A percentile compares a stretch with the other conserved stretches of the same genome.
Conservation (phyloP, 2,888 invertebrate genomes). For the Hypolimnas misippus region DNA sequence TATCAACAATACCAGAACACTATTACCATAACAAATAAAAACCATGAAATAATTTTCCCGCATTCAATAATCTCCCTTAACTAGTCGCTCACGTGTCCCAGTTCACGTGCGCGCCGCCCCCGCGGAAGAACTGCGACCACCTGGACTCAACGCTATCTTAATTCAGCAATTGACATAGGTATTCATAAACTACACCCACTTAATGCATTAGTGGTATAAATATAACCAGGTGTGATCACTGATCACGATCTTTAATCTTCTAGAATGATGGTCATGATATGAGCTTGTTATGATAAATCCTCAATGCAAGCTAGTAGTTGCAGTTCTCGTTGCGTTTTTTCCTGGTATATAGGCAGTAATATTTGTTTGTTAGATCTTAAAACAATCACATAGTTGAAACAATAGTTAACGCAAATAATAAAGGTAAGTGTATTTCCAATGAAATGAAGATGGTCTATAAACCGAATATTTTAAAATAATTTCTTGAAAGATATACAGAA, state of each 20-base stretch:
- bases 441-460: too few species aligned
- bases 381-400: too few species aligned
- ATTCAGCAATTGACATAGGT: conserved; percentile 50
- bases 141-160: conserved; percentile 45
- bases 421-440: too few species aligned
- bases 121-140: conserved; percentile 48
- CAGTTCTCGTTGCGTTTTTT: background rate
- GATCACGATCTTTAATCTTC: conserved; percentile 25
- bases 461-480: too few species aligned
- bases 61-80: conserved; percentile 6
- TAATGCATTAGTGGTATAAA: conserved; percentile 31
- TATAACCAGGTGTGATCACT: conserved; percentile 18
- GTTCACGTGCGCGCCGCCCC: conserved; percentile 46
- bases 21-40: background rate
- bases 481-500: too few species aligned
- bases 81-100: conserved; percentile 6
- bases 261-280: background rate
- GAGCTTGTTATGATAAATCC: background rate
- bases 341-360: background rate
- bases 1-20: background rate
- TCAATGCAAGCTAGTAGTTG: background rate
- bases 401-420: too few species aligned
- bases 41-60: conserved; percentile 11
- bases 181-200: conserved; percentile 35
- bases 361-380: too few species aligned